phyloP scores from a whole-genome alignment of 2,113 vertebrate genomes.

The Gymnogyps californianus region DNA sequence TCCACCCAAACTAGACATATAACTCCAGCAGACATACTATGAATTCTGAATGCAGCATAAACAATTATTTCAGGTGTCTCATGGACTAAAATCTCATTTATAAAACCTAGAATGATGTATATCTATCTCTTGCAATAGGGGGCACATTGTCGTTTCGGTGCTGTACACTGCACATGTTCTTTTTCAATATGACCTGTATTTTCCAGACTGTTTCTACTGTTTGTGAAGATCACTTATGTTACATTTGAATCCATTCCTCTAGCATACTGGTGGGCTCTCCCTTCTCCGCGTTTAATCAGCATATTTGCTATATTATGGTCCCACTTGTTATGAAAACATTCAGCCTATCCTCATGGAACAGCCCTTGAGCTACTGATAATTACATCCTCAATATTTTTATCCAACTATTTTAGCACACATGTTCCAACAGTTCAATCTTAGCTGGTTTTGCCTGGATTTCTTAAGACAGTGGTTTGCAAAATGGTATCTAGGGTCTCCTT shows the following conservation, averaged over 20 bases:
- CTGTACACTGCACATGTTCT: neutral
- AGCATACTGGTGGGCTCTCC: neutral
- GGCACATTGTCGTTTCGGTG: neutral
- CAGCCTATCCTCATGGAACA: neutral
- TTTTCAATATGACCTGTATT: neutral
- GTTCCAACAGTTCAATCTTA: neutral
- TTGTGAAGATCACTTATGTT: neutral
- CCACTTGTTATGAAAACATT: neutral
- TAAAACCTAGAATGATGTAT: neutral
- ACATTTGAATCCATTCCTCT: neutral
- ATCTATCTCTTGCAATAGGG: neutral
- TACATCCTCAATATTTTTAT: neutral
- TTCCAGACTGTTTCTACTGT: neutral
- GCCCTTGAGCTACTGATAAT: neutral
- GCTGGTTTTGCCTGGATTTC: neutral
- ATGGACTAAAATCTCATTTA: neutral
- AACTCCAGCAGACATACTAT: neutral
- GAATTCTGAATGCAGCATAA: neutral
- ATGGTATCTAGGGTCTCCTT: neutral
- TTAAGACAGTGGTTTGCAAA: neutral
- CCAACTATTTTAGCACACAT: neutral
- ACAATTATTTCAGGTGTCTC: neutral
- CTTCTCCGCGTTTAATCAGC: neutral
- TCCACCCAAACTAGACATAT: neutral
- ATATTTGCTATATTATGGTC: neutral